Evolutionary conservation across 2,113 vertebrate species (phyloP).

Genomic region (Nerophis ophidion): DNA sequence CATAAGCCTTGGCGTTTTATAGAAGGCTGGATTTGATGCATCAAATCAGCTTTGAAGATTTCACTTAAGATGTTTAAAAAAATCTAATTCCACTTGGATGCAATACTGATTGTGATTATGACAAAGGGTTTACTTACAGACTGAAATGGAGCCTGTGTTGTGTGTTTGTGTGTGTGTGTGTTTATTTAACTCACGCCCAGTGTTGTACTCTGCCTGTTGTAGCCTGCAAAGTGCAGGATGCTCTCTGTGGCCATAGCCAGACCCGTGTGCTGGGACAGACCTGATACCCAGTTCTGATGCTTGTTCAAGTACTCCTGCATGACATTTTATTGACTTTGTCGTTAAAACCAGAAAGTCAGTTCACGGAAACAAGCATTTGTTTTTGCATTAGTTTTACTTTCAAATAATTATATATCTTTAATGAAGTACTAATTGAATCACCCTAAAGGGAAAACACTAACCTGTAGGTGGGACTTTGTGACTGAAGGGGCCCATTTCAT

Average conservation of each 20-base stretch:
- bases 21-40: neutral
- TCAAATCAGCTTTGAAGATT: neutral
- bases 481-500: conserved; percentile 98
- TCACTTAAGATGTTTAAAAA: neutral
- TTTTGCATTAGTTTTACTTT: neutral
- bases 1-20: conserved; percentile 22
- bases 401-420: neutral
- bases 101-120: neutral
- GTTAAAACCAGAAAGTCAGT: neutral
- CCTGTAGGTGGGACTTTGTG: conserved; percentile 96
- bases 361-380: neutral
- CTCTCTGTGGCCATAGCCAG: conserved; percentile 96
- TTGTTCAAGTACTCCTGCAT: conserved; percentile 92
- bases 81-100: neutral
- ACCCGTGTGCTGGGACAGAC: conserved; percentile 92
- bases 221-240: conserved; percentile 90
- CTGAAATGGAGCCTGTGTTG: neutral
- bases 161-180: conserved; percentile 4
- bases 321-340: no score
- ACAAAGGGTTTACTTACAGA: neutral
- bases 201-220: conserved; percentile 90
- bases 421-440: neutral
- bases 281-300: conserved; percentile 93
- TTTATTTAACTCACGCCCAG: conserved; percentile 79
- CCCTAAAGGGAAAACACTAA: conserved; percentile 39